Conservation (phyloP, 2,888 invertebrate species). For the Agriotes lineatus region DNA sequence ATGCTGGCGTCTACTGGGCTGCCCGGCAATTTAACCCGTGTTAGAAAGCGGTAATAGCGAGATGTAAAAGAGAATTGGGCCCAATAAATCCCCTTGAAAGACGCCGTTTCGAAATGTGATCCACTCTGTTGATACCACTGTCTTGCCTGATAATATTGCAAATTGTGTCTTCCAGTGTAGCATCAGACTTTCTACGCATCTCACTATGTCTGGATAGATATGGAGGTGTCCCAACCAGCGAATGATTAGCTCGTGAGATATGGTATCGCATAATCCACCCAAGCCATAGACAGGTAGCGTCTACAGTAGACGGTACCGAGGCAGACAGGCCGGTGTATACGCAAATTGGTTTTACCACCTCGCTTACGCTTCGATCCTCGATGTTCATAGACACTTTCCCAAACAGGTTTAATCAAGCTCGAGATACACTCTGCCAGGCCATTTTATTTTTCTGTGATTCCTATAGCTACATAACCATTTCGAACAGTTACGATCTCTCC, state of each 20-base stretch:
- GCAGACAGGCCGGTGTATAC: neutral
- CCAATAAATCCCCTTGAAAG: neutral
- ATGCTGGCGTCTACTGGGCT: too few relatives aligned
- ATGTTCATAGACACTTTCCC: neutral
- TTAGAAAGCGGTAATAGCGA: too few relatives aligned
- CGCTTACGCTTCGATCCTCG: neutral
- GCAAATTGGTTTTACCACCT: neutral
- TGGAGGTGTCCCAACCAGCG: neutral
- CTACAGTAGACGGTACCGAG: too few relatives aligned
- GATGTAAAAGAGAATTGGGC: neutral
- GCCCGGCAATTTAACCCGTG: too few relatives aligned
- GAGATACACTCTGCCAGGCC: too few relatives aligned
- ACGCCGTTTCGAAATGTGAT: neutral
- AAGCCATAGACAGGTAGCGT: neutral
- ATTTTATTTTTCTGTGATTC: too few relatives aligned
- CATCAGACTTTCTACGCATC: neutral
- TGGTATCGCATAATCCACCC: constrained; percentile 1
- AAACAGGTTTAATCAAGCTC: too few relatives aligned
- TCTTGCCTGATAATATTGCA: neutral
- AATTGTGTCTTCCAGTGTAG: neutral
- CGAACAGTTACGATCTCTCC: too few relatives aligned
- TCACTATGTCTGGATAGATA: neutral
- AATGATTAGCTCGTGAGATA: neutral
- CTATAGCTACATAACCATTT: too few relatives aligned
- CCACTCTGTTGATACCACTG: neutral